phyloP scores from a whole-genome alignment of 35 echinoderm and acorn worm species.

The Chiridota heheva region DNA sequence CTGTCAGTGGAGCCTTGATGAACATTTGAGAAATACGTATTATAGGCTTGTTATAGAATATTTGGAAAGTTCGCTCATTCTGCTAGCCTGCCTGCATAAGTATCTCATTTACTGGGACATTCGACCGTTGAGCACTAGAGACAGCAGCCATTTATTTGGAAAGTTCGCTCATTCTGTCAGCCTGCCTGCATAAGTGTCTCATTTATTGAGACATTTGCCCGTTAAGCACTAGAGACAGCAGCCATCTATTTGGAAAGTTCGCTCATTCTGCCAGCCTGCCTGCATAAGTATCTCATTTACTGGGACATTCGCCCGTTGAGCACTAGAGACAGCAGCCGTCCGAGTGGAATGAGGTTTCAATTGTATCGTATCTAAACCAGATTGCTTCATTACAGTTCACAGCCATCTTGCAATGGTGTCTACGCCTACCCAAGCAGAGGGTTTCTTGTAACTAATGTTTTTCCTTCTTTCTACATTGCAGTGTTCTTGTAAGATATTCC shows the following conservation, averaged over 20 bases:
- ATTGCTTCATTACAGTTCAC: constrained; percentile 3
- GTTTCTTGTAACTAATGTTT: constrained; percentile 36
- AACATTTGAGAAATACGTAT: no score
- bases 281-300: constrained; percentile 28
- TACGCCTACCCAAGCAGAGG: neutral
- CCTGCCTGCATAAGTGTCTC: no score
- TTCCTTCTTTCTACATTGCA: neutral
- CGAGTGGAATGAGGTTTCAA: constrained; percentile 33
- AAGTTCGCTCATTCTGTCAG: no score
- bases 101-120: no score
- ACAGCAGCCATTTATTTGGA: no score
- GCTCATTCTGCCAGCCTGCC: constrained; percentile 1
- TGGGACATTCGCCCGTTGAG: neutral
- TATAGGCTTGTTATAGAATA: no score
- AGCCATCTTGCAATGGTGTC: constrained; percentile 4
- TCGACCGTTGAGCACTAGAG: no score
- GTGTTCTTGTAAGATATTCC: constrained; percentile 21
- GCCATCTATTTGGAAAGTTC: constrained; percentile 5
- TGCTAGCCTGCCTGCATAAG: no score
- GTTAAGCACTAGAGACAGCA: no score
- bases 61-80: no score
- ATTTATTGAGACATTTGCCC: no score
- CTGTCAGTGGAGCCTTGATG: no score
- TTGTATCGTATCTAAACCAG: constrained; percentile 14
- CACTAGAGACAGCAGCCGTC: constrained; percentile 11